Base-by-base conservation (phyloP, 92 coral and sea anemone genomes). In the Muricea muricata region DNA sequence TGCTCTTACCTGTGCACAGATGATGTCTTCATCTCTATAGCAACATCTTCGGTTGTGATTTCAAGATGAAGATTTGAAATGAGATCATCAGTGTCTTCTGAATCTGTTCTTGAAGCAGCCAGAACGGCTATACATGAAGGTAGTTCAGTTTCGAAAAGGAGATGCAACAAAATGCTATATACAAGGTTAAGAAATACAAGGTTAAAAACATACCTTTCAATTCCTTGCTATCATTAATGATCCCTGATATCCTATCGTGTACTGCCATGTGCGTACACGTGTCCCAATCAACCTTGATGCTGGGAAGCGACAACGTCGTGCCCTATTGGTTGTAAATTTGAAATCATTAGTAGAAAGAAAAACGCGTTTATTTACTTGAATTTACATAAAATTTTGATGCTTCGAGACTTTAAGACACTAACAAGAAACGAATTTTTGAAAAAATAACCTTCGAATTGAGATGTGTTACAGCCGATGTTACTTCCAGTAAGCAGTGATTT, bases 241-340 rank as follows among this genome's bases (percentile, higher is more conserved):
- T 90, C 78, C 94, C 98, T 47, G 76, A 90, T 67, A 96, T 63
- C 82, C 99, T 90, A 71, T 96, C 99, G 85, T 96, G 85, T 26
- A 96, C 85, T 17, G 98, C 99, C 99, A 96, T 96, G 75, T 96
- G 99, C 26, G 91, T 65, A 23, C 91, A 89, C 4, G 94, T 90
- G 52, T 89, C 89, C 99, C 99, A 96, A n/a, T 82, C 80, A 39
- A 96, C 84, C 6, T 71, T 13, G 11, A 93, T 65, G 52, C 90
- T 91, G 33, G 91, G 74, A 7, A 95, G 72, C 0, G 94, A 77
- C 7, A 96, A 70, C n/a, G 87, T 40, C 25, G 89, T 69, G 69
- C 65, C 82, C 88, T 92, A 40, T 0, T 29, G 57, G 45, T 42
- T 15, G 8, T 12, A 52, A 47, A 42, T 0, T 30, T 31, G 14